These are phyloP conservation scores for Athalia circularis DNA, from an alignment of 2,888 invertebrate genomes.

Conservation along the genomic window DNA sequence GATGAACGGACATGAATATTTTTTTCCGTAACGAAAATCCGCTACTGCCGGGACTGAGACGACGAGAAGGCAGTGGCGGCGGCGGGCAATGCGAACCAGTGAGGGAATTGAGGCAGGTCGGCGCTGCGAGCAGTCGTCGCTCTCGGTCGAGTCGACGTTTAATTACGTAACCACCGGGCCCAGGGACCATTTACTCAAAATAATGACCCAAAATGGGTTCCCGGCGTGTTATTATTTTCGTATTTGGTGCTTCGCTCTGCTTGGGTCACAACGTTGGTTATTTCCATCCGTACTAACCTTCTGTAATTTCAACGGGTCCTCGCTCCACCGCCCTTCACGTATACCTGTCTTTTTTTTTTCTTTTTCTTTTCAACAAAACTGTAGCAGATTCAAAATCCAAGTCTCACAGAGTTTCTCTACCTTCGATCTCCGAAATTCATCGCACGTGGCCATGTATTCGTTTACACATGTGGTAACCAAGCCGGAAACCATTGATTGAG, in stretches of 20 bases:
- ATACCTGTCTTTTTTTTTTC: conserved; percentile 26
- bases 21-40: neutral
- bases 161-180: conserved; percentile 47
- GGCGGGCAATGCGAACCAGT: conserved; percentile 11
- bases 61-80: neutral
- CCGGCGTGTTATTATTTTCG: conserved; percentile 47
- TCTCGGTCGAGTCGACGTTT: conserved; percentile 43
- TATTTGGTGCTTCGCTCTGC: conserved; percentile 46
- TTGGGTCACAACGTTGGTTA: conserved; percentile 41
- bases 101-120: conserved; percentile 37
- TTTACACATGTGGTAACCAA: neutral
- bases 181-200: conserved; percentile 47
- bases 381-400: neutral
- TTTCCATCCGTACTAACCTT: conserved; percentile 39
- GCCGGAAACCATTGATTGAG: too few species aligned
- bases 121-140: conserved; percentile 41
- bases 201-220: conserved; percentile 47
- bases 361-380: conserved; percentile 8
- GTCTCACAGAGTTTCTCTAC: neutral
- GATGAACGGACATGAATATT: neutral
- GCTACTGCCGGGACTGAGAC: conserved; percentile 6
- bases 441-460: neutral
- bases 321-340: neutral
- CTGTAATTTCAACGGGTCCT: conserved; percentile 34
- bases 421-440: neutral